Percentiles rank a stretch among this genome's conserved stretches.
phyloP scores from a whole-genome alignment of 2,797 vertebrate species.

The Sphaeramia orbicularis region DNA sequence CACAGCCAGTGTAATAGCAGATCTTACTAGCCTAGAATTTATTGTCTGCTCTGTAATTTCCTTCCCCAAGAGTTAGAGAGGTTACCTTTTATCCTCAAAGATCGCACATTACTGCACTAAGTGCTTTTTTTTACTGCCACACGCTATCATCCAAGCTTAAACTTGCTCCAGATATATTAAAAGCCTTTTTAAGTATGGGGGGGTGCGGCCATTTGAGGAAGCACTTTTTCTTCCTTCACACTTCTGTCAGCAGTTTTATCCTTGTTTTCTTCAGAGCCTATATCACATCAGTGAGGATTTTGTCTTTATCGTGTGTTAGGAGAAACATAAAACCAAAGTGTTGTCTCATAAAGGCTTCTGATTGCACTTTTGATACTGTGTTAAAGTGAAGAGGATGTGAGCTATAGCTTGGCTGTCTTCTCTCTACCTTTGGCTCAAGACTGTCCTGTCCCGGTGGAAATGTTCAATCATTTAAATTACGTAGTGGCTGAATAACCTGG shows the following conservation, averaged over 20 bases:
- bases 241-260: slow-evolving; percentile 36
- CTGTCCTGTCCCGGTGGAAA: slow-evolving; percentile 18
- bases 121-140: slow-evolving; percentile 79
- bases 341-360: slow-evolving; percentile 45
- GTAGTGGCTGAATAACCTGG: no score
- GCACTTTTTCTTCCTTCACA: slow-evolving; percentile 31
- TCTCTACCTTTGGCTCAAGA: slow-evolving; percentile 1
- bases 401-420: slow-evolving; percentile 3
- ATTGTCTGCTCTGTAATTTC: slow-evolving; percentile 72
- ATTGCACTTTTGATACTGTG: slow-evolving; percentile 41
- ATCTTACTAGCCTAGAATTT: slow-evolving; percentile 61
- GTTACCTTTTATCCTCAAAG: slow-evolving; percentile 81
- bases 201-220: slow-evolving; percentile 44
- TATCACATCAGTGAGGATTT: slow-evolving; percentile 10
- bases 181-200: slow-evolving; percentile 48
- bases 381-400: slow-evolving; percentile 14
- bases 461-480: background rate
- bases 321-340: slow-evolving; percentile 53
- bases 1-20: slow-evolving; percentile 45
- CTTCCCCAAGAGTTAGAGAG: slow-evolving; percentile 74
- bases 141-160: slow-evolving; percentile 62
- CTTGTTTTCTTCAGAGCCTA: slow-evolving; percentile 31
- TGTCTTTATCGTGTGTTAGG: slow-evolving; percentile 43
- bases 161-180: slow-evolving; percentile 72
- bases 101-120: slow-evolving; percentile 79